Percentiles rank a stretch among this genome's conserved stretches.
These are phyloP conservation scores for Melanogrammus aeglefinus DNA, from an alignment of 2,797 vertebrate species.

Conservation along the genomic window DNA sequence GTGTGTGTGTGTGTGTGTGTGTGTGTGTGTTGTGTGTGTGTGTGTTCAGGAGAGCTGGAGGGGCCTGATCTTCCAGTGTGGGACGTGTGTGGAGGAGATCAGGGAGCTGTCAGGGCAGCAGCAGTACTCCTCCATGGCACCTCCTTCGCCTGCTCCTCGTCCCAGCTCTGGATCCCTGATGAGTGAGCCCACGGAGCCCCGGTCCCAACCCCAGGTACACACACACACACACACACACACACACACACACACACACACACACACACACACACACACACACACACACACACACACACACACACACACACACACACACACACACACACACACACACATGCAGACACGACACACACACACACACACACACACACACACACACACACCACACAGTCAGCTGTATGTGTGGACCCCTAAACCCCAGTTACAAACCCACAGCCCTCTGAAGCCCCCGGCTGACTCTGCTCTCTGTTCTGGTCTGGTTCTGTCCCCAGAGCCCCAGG, in stretches of 20 bases:
- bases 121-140: slow-evolving; percentile 1
- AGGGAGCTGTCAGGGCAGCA: slow-evolving; percentile 71
- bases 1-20: background rate
- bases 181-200: slow-evolving; percentile 32
- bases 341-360: too few species aligned
- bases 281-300: background rate
- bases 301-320: too few species aligned
- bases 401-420: background rate
- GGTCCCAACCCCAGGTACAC: slow-evolving; percentile 56
- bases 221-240: background rate
- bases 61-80: slow-evolving; percentile 81
- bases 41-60: slow-evolving; percentile 85
- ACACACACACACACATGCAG: too few species aligned
- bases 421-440: background rate
- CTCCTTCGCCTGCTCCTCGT: slow-evolving; percentile 7
- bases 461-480: background rate
- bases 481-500: slow-evolving; percentile 47
- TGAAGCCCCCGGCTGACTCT: background rate
- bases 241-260: background rate
- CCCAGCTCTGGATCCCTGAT: slow-evolving; percentile 6
- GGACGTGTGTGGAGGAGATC: slow-evolving; percentile 78
- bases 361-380: too few species aligned
- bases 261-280: background rate
- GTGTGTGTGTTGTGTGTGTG: background rate
- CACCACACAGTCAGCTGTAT: too few species aligned